Evolutionary conservation across 1,140 invertebrate species (phyloP).

Genomic region (Heliconius hermathena): DNA sequence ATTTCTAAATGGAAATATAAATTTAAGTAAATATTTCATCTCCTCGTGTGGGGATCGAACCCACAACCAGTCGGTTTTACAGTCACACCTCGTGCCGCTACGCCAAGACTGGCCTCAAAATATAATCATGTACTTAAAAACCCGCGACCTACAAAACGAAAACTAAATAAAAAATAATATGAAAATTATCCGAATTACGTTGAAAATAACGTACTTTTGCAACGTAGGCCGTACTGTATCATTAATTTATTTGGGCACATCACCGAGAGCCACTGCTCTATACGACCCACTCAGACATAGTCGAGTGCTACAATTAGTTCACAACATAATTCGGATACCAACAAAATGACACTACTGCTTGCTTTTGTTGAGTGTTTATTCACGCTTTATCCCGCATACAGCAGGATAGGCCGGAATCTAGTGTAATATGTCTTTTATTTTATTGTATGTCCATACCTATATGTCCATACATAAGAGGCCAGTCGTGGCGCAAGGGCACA

Average conservation of each 20-base stretch:
- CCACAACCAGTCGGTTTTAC: no score
- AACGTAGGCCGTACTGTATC: background rate
- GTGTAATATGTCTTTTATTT: background rate
- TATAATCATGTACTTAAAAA: no score
- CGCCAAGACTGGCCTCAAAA: no score
- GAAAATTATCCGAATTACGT: background rate
- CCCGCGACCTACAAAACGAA: background rate
- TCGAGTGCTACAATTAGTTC: slow-evolving; percentile 13
- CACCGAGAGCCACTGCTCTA: background rate
- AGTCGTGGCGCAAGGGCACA: no score
- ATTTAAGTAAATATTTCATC: no score
- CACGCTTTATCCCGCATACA: no score
- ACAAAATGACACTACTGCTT: background rate
- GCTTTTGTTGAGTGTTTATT: background rate
- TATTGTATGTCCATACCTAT: no score
- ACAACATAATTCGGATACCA: slow-evolving; percentile 9
- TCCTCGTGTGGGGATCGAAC: no score
- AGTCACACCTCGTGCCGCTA: no score
- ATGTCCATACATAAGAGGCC: no score
- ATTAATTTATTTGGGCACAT: background rate
- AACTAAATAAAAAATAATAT: background rate
- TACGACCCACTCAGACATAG: slow-evolving; percentile 4
- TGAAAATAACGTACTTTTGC: background rate
- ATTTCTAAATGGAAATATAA: no score
- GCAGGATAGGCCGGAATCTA: background rate